Conservation (phyloP, 2,797 vertebrate species). For the Mareca strepera region DNA sequence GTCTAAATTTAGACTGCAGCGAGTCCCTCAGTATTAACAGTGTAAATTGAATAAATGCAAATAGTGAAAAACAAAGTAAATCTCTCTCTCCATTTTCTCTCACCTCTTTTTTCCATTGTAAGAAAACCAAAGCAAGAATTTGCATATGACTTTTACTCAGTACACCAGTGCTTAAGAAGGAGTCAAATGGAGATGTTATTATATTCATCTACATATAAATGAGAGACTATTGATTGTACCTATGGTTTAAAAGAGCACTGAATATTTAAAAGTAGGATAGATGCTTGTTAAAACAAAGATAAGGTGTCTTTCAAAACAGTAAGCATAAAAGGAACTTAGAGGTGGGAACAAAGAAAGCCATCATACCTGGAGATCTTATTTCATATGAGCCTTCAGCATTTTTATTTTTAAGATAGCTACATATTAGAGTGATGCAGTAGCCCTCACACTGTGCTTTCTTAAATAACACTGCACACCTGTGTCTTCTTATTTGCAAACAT, state of each 20-base stretch:
- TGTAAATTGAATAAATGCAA: neutral
- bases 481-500: neutral
- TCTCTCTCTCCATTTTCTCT: neutral
- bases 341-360: neutral
- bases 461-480: neutral
- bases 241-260: neutral
- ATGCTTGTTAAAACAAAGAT: neutral
- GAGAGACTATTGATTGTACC: neutral
- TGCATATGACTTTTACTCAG: neutral
- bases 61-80: neutral
- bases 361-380: neutral
- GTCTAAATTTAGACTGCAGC: neutral
- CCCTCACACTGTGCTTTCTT: neutral
- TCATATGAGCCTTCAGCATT: neutral
- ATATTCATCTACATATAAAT: neutral
- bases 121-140: constrained; percentile 10
- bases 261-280: neutral
- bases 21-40: neutral
- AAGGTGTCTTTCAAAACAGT: neutral
- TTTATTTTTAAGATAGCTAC: neutral
- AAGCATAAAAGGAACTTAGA: neutral
- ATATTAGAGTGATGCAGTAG: neutral
- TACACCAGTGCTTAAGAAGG: neutral
- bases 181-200: neutral
- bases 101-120: neutral